phyloP scores from a whole-genome alignment of 2,888 invertebrate genomes.

The Tholera decimalis region DNA sequence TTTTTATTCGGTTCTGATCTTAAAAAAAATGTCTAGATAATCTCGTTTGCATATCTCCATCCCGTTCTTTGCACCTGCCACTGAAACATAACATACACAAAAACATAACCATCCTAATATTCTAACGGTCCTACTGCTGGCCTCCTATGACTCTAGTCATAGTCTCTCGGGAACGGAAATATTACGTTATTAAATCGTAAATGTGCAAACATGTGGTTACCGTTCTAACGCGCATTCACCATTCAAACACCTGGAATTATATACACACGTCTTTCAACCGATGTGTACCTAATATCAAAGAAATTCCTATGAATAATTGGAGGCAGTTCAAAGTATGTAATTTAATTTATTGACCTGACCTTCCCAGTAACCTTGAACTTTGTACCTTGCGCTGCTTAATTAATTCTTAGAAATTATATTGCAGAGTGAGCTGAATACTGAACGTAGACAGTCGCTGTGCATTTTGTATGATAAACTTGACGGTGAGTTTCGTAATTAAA shows the following conservation, averaged over 20 bases:
- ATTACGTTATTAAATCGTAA: too few species aligned
- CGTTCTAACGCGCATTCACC: background rate
- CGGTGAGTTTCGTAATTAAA: slow-evolving; percentile 13
- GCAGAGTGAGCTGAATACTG: slow-evolving; percentile 17
- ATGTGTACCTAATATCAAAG: background rate
- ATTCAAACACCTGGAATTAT: background rate
- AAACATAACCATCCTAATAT: background rate
- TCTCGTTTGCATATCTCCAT: background rate
- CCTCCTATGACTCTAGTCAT: too few species aligned
- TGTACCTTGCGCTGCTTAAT: background rate
- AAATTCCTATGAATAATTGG: slow-evolving; percentile 30
- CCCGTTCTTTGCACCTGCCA: background rate
- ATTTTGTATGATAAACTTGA: slow-evolving; percentile 5
- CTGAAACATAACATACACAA: background rate
- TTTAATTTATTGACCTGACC: slow-evolving; percentile 24
- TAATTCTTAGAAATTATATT: slow-evolving; percentile 26
- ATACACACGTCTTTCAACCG: background rate
- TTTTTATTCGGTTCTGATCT: too few species aligned
- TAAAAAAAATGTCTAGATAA: background rate
- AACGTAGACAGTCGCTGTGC: slow-evolving; percentile 24
- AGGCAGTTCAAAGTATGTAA: slow-evolving; percentile 14
- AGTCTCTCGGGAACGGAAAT: too few species aligned
- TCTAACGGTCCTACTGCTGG: too few species aligned
- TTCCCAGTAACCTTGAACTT: slow-evolving; percentile 17
- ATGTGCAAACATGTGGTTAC: too few species aligned